Base-by-base conservation (phyloP, 1,140 invertebrate species). In the Physella acuta region DNA sequence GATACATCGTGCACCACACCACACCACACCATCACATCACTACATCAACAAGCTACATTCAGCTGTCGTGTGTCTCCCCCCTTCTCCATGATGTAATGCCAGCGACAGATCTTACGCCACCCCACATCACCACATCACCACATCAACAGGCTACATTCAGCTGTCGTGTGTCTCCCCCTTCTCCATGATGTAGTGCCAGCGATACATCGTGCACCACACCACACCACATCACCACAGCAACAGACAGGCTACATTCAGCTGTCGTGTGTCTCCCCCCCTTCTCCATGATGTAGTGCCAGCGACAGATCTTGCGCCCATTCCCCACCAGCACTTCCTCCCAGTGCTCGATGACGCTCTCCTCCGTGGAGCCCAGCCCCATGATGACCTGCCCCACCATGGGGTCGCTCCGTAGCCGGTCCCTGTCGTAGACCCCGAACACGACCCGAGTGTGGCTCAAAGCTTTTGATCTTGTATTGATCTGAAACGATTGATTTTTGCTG, bases 381-480 rank as follows among this genome's bases (percentile, higher is more conserved):
- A 74, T 34, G 1, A 82, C 75, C 61, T 82, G 76, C 5, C 83
- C 83, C 31, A 85, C 74, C 0, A 79, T 49, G 28, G 76, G 75
- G 65, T 84, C 81, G 24, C 77, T 68, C 16, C 80, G 74, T n/a
- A 84, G 76, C 31, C 75, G 60, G 59, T 84, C 81, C 39, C 81
- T 76, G 68, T 82, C 79, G 56, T 72, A 81, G 3, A 82, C 71
- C 1, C 74, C 72, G 3, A 85, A 70, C 31, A 73, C 77, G 0
- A 84, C 33, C 5, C 64, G 69, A 28, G 78, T 80, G 24, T 75
- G 77, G 14, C 67, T 71, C 11, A 83, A 39, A 61, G 78, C 73
- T 14, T 79, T 78, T 17, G 67, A 61, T 39, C 72, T 63, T 2
- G 71, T 68, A 0, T 77, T 78, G 0, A 82, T 70, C 16, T 66